Base-by-base conservation (phyloP, 2,888 invertebrate species). In the Cotesia congregata region DNA sequence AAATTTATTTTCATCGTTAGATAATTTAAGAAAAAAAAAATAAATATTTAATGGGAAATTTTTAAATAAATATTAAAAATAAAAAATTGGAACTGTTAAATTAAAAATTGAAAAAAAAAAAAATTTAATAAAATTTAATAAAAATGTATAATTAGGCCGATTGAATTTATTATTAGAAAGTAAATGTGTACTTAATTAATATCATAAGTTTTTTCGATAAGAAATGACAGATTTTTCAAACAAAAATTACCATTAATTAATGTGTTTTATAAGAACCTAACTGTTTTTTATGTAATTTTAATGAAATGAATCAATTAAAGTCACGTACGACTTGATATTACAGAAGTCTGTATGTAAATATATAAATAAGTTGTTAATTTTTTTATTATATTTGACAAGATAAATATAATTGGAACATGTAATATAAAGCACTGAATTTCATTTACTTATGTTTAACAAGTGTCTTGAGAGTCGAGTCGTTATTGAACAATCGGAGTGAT, bases 401-500 rank as follows among this genome's bases (percentile, higher is more conserved):
- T 12, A 50, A 50, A 50, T 50, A 65, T 65, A 12, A 17, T 65
- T 12, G 30, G 30, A 65, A 38, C 20, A 30, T 38, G 4, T 30
- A 20, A 65, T 30, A 30, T 30, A 30, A 30, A 30, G 30, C 30
- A 30, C 30, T 3, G 30, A 30, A 9, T 12, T 20, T 30, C 65
- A 20, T 12, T 12, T 5, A 30, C 38, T 65, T 65, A 38, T 38
- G 30, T 20, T 12, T 12, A 65, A 65, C 65, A 65, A 65, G 65
- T 65, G 65, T 65, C 12, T 65, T 65, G 5, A 65, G 30, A 65
- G 7, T 50, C 50, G 50, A 30, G 62, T 20, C 17, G 62, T 62
- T 30, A 65, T 65, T 65, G 38, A 65, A 65, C 9, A 30, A 65
- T 65, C 65, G 38, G 30, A 65, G 65, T 30, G 65, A 20, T 38